Evolutionary conservation across 2,797 vertebrate genomes (phyloP).

Genomic region (Sebastes matsubarae): DNA sequence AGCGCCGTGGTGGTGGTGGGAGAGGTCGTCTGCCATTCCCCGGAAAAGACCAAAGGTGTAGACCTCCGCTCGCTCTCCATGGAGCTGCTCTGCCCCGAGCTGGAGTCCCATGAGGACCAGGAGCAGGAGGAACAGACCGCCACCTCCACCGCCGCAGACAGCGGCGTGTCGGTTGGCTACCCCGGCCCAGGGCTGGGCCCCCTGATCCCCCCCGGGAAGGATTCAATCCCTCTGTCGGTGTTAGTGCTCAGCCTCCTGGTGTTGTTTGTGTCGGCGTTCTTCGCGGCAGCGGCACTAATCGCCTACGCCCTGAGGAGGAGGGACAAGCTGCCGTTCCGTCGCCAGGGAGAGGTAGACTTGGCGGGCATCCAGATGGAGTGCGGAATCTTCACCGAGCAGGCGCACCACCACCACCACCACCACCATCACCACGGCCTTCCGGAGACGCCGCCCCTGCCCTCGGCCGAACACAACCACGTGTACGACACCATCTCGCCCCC

Average conservation of each 20-base stretch:
- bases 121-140: conserved; percentile 57
- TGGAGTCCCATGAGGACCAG: conserved; percentile 76
- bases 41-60: conserved; percentile 82
- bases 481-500: conserved; percentile 90
- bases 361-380: conserved; percentile 95
- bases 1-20: conserved; percentile 92
- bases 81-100: conserved; percentile 91
- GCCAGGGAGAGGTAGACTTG: conserved; percentile 91
- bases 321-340: conserved; percentile 92
- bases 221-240: conserved; percentile 93
- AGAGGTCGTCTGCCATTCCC: conserved; percentile 95
- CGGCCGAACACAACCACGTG: conserved; percentile 84
- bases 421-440: conserved; percentile 78
- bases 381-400: conserved; percentile 89
- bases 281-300: conserved; percentile 92
- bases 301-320: conserved; percentile 91
- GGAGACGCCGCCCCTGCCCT: conserved; percentile 85
- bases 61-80: conserved; percentile 91
- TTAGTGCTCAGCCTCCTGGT: conserved; percentile 94
- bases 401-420: conserved; percentile 75
- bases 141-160: conserved; percentile 66
- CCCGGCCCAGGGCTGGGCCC: conserved; percentile 83
- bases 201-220: conserved; percentile 78
- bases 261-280: conserved; percentile 93
- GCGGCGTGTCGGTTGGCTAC: conserved; percentile 80